A percentile compares a stretch with the other conserved stretches of the same genome.
phyloP scores from a whole-genome alignment of 2,888 invertebrate species.

The Octodonta nipae region DNA sequence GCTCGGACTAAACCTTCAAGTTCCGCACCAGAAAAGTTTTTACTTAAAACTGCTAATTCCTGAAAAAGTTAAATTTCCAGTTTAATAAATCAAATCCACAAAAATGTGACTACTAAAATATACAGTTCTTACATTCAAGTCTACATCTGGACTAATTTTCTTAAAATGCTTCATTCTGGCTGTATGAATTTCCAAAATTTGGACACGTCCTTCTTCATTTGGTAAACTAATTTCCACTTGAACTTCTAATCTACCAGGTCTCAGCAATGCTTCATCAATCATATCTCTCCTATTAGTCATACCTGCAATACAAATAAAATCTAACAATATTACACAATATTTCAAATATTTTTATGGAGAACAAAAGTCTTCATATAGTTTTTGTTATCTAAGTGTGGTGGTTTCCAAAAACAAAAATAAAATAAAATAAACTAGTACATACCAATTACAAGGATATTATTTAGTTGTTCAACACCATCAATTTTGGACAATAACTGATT shows the following conservation, averaged over 20 bases:
- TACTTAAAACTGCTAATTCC: constrained; percentile 70
- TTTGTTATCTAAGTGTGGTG: too few species aligned
- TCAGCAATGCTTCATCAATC: constrained; percentile 95
- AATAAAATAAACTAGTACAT: too few species aligned
- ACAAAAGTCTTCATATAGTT: too few species aligned
- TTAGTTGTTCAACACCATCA: constrained; percentile 95
- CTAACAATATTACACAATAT: too few species aligned
- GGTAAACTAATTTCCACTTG: constrained; percentile 94
- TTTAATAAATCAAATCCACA: not conserved
- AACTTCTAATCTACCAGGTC: constrained; percentile 92
- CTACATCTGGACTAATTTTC: constrained; percentile 81
- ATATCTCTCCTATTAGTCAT: constrained; percentile 94
- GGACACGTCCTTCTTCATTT: constrained; percentile 81
- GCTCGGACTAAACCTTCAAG: constrained; percentile 88
- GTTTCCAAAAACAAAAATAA: too few species aligned
- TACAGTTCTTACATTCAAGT: constrained; percentile 39
- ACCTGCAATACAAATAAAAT: constrained; percentile 17
- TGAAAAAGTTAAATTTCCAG: constrained; percentile 29
- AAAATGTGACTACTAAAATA: not conserved
- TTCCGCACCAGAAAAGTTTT: constrained; percentile 95
- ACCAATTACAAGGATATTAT: constrained; percentile 96
- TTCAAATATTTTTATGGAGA: too few species aligned
- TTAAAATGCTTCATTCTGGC: constrained; percentile 80
- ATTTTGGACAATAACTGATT: constrained; percentile 97
- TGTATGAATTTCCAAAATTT: constrained; percentile 95